phyloP scores from a whole-genome alignment of 92 coral and sea anemone genomes.

The Porites cylindrica region DNA sequence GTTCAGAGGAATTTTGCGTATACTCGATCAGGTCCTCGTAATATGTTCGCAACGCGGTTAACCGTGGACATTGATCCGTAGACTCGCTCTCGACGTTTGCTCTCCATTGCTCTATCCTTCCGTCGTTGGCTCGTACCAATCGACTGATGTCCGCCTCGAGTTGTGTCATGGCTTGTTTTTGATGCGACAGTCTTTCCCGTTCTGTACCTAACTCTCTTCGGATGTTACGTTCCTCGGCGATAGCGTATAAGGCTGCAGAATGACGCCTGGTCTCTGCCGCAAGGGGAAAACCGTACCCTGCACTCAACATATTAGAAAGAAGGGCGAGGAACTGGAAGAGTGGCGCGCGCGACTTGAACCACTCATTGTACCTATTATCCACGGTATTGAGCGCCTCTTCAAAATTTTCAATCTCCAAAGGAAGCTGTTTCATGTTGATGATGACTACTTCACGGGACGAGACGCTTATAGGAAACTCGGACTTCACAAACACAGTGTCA shows the following conservation, averaged over 20 bases:
- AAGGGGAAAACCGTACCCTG: neutral
- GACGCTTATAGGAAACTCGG: too few relatives aligned
- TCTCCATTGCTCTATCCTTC: too few relatives aligned
- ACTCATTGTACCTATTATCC: slow-evolving; percentile 4
- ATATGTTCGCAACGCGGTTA: neutral
- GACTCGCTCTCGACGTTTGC: too few relatives aligned
- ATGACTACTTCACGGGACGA: too few relatives aligned
- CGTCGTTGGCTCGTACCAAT: too few relatives aligned
- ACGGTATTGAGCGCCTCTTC: neutral
- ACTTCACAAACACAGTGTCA: neutral
- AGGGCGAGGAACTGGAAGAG: neutral
- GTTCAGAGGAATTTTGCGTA: neutral
- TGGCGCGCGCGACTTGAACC: neutral
- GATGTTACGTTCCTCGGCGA: neutral
- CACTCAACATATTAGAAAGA: neutral
- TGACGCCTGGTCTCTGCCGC: neutral
- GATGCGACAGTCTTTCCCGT: neutral
- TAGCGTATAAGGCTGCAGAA: neutral
- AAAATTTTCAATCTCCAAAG: neutral
- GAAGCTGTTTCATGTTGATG: neutral
- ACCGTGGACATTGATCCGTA: too few relatives aligned
- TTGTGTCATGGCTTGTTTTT: neutral
- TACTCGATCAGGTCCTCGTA: neutral
- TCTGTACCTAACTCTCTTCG: neutral
- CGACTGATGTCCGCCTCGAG: too few relatives aligned